A percentile compares a stretch with the other conserved stretches of the same genome.
Conservation (phyloP, 1,140 invertebrate genomes). For the Popillia japonica region DNA sequence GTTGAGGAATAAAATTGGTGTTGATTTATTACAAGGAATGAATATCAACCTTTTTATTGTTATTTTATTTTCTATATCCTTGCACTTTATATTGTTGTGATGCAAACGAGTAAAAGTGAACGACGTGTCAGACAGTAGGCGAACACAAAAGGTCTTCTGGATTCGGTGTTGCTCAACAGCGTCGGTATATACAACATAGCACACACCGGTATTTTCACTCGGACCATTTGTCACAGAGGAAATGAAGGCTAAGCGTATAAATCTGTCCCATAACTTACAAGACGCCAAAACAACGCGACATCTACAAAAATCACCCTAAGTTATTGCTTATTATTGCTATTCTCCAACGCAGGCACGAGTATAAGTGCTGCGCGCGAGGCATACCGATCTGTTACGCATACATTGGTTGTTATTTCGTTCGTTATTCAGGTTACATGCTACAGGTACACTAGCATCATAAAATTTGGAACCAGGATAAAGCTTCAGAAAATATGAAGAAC, state of each 20-base stretch:
- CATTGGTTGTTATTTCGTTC: too few species aligned
- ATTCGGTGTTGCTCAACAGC: neutral
- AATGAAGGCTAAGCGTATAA: constrained; percentile 54
- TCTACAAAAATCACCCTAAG: constrained; percentile 57
- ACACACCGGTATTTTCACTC: constrained; percentile 13
- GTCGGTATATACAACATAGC: constrained; percentile 1
- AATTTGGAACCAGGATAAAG: too few species aligned
- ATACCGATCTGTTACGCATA: too few species aligned
- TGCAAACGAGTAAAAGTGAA: neutral
- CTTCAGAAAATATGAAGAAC: too few species aligned
- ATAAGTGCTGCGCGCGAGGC: neutral
- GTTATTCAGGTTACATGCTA: too few species aligned
- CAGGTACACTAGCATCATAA: too few species aligned
- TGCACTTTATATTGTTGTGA: too few species aligned
- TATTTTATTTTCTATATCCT: too few species aligned
- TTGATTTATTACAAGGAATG: too few species aligned
- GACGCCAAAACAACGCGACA: constrained; percentile 60
- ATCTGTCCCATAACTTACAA: constrained; percentile 59
- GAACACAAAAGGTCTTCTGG: neutral
- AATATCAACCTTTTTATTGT: too few species aligned
- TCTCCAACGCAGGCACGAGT: neutral
- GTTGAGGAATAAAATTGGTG: too few species aligned
- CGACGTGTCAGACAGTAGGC: neutral
- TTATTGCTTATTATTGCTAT: constrained; percentile 58
- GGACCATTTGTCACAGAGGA: constrained; percentile 54